Evolutionary conservation across 1,140 invertebrate species (phyloP).

Genomic region (Drosophila yakuba): DNA sequence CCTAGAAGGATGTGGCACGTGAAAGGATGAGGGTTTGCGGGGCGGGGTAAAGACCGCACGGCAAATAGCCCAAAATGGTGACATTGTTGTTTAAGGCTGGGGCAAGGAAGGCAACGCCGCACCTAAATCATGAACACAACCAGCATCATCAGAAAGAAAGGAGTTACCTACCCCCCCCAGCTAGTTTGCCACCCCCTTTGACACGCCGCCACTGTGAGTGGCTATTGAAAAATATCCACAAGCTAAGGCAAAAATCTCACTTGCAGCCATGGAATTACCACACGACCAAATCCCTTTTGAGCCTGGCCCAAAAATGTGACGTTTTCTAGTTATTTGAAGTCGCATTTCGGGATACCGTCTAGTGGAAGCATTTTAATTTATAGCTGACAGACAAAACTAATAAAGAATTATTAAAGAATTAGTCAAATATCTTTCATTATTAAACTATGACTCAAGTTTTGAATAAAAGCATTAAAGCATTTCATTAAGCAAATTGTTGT

Average conservation of each 20-base stretch:
- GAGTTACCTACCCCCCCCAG: too few species aligned
- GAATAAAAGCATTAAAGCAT: too few species aligned
- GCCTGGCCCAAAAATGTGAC: constrained; percentile 9
- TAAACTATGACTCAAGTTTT: too few species aligned
- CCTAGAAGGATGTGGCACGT: constrained; percentile 5
- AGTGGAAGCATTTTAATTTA: background rate
- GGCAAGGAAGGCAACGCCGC: constrained; percentile 23
- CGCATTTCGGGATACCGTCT: background rate
- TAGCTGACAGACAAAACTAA: background rate
- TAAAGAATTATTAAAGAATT: background rate
- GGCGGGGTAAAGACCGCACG: background rate
- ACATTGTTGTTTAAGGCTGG: constrained; percentile 57
- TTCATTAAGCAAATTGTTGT: background rate
- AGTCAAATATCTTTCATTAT: too few species aligned
- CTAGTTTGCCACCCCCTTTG: background rate
- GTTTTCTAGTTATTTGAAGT: background rate
- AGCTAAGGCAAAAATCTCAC: constrained; percentile 54
- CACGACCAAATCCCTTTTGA: constrained; percentile 28
- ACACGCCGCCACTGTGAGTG: constrained; percentile 21
- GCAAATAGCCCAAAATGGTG: constrained; percentile 57
- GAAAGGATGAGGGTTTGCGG: background rate
- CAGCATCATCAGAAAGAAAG: constrained; percentile 25
- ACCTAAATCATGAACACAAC: constrained; percentile 54
- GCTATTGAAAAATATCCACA: constrained; percentile 62
- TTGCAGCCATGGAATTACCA: constrained; percentile 52